Evolutionary conservation across 2,888 invertebrate genomes (phyloP).

Genomic region (Acrobasis repandana): DNA sequence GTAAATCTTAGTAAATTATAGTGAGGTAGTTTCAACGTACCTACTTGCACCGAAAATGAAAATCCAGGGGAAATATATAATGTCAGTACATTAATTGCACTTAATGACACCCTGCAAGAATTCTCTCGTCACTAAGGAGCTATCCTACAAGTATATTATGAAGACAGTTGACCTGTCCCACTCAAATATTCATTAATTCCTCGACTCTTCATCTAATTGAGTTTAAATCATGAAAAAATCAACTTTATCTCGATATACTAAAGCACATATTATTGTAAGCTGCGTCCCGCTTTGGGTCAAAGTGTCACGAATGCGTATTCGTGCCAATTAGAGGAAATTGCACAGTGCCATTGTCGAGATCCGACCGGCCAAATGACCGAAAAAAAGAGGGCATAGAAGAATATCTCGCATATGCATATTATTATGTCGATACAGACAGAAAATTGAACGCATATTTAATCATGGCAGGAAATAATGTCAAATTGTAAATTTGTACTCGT

Average conservation of each 20-base stretch:
- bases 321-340: slow-evolving; percentile 44
- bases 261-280: background rate
- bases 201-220: background rate
- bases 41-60: too few relatives aligned
- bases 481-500: too few relatives aligned
- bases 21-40: too few relatives aligned
- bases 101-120: background rate
- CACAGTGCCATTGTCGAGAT: slow-evolving; percentile 25
- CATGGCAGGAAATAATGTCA: too few relatives aligned
- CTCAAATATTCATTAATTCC: slow-evolving; percentile 1
- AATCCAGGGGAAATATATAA: too few relatives aligned
- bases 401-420: background rate
- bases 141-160: background rate
- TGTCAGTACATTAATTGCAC: too few relatives aligned
- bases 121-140: background rate
- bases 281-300: slow-evolving; percentile 26
- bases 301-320: slow-evolving; percentile 39
- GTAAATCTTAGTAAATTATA: too few relatives aligned
- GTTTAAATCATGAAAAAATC: background rate
- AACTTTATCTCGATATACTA: background rate
- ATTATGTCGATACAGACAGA: too few relatives aligned
- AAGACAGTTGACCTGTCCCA: background rate
- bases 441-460: too few relatives aligned
- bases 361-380: slow-evolving; percentile 15
- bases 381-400: background rate